Evolutionary conservation across 2,797 vertebrate species (phyloP).

Genomic region (Antrozous pallidus): DNA sequence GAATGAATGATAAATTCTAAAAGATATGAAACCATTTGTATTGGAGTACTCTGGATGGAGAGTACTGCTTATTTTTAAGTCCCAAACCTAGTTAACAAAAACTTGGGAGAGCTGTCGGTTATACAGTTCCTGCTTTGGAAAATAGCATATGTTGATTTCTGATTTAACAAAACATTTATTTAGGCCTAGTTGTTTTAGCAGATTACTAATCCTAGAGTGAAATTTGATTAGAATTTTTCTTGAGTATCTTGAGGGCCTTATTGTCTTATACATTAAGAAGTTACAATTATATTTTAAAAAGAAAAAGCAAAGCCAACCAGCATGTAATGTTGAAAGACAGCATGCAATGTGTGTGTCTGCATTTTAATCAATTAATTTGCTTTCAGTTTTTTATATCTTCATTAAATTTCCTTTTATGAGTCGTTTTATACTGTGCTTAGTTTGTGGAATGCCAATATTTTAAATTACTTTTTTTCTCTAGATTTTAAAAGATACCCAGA

Average conservation of each 20-base stretch:
- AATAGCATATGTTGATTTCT: slow-evolving; percentile 13
- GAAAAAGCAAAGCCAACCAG: slow-evolving; percentile 16
- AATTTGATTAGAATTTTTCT: slow-evolving; percentile 52
- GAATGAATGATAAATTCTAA: slow-evolving; percentile 37
- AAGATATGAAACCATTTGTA: slow-evolving; percentile 28
- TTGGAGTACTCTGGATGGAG: slow-evolving; percentile 12
- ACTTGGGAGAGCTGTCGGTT: slow-evolving; percentile 12
- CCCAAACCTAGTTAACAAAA: slow-evolving; percentile 34
- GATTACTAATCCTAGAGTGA: slow-evolving; percentile 38
- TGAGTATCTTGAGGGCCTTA: slow-evolving; percentile 45
- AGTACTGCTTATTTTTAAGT: slow-evolving; percentile 44
- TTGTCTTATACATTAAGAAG: slow-evolving; percentile 39
- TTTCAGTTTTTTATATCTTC: slow-evolving; percentile 46
- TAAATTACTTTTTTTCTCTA: neutral
- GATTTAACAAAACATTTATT: slow-evolving; percentile 52
- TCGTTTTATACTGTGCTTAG: slow-evolving; percentile 18
- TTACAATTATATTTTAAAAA: slow-evolving; percentile 48
- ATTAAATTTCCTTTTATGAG: slow-evolving; percentile 34
- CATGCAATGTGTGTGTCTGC: neutral
- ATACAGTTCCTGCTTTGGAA: slow-evolving; percentile 20
- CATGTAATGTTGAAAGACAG: slow-evolving; percentile 12
- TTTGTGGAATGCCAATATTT: slow-evolving; percentile 39
- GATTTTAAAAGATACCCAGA: slow-evolving; percentile 4
- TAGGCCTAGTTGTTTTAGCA: slow-evolving; percentile 31
- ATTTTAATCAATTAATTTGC: slow-evolving; percentile 30